These are phyloP conservation scores for Rallus crepitans DNA, from an alignment of 2,797 vertebrate genomes.

Conservation along the genomic window DNA sequence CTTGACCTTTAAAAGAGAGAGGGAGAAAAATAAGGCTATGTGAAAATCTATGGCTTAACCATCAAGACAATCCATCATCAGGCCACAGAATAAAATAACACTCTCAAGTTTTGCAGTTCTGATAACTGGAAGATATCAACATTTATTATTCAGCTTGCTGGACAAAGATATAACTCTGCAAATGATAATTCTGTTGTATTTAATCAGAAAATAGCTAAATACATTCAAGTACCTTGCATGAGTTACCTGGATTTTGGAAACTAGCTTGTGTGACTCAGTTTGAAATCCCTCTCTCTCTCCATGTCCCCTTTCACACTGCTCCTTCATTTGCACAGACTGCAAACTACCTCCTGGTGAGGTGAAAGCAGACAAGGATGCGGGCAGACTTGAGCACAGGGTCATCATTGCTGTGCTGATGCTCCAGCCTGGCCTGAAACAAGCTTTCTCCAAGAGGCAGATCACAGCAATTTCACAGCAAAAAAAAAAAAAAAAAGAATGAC, in stretches of 20 bases:
- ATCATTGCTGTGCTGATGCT: background rate
- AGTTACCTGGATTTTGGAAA: background rate
- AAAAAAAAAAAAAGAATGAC: background rate
- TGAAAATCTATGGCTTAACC: background rate
- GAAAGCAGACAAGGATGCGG: background rate
- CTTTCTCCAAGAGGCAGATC: background rate
- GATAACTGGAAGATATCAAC: background rate
- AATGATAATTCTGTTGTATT: background rate
- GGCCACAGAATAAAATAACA: background rate
- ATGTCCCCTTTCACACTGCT: background rate
- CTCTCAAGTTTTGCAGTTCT: background rate
- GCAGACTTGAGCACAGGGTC: background rate
- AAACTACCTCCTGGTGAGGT: background rate
- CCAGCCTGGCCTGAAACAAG: background rate
- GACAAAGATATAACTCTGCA: background rate
- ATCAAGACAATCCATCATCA: background rate
- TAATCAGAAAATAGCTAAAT: background rate
- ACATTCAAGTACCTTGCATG: background rate
- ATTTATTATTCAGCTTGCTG: background rate
- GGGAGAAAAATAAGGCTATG: background rate
- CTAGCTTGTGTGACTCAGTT: background rate
- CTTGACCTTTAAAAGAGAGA: background rate
- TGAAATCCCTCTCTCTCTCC: background rate
- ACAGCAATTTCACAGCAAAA: background rate
- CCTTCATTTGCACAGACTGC: background rate